Percentiles rank a stretch among this genome's conserved stretches.
phyloP scores from a whole-genome alignment of 2,113 vertebrate genomes.

The Apodemus speciosus region DNA sequence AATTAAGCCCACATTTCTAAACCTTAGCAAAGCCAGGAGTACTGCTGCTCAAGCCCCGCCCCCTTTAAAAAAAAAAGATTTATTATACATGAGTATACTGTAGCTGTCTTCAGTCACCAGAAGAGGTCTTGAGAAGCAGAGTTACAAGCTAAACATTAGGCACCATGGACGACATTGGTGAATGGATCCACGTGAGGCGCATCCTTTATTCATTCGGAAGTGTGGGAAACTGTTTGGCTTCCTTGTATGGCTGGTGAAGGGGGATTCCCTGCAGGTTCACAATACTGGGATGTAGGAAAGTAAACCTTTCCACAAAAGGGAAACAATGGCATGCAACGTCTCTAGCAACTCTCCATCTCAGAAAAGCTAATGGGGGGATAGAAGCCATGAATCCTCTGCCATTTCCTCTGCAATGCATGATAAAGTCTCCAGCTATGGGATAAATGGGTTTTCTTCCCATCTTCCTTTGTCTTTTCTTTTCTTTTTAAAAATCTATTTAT shows the following conservation, averaged over 20 bases:
- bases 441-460: neutral
- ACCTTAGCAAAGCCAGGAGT: neutral
- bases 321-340: neutral
- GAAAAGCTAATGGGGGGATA: neutral
- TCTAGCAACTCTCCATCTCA: neutral
- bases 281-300: neutral
- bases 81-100: no score
- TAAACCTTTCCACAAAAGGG: neutral
- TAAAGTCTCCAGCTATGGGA: neutral
- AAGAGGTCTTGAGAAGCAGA: neutral
- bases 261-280: neutral
- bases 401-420: neutral
- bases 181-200: neutral
- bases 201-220: accelerated
- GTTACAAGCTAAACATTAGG: neutral
- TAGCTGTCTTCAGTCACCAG: no score
- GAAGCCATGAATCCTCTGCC: neutral
- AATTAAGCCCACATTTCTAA: neutral
- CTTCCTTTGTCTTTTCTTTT: neutral
- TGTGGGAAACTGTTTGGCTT: neutral
- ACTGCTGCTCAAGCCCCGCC: neutral
- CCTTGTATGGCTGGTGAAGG: neutral
- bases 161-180: neutral
- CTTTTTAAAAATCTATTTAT: no score
- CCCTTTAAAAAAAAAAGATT: no score